Evolutionary conservation across 1,140 invertebrate genomes (phyloP), one percentile per base, ranked within the genome.

Genomic region (Heliconius congener): DNA sequence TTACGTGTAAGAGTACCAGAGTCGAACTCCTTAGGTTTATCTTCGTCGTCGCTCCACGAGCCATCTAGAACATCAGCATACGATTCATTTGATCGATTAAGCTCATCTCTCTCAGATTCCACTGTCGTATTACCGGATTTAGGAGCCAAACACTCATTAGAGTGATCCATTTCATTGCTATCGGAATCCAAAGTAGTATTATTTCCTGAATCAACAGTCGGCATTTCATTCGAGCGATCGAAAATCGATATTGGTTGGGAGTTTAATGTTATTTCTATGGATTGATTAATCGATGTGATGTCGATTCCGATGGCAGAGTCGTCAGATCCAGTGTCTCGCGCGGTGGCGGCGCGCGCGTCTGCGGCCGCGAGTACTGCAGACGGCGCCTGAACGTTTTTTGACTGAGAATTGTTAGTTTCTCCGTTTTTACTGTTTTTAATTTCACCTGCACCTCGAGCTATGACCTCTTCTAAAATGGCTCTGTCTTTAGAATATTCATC

Each of bases 361-460:
- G 89, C 92, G 91, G 85, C 84, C 88, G 91, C 91, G 90, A 85
- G 87, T 74, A 81, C 89, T 89, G 90, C 93, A 94, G 93, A 88
- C 93, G 94, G 92, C 90, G 87, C 88, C 86, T 83, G 85, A 79
- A 88, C 93, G 94, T 95, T 95, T 95, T 95, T 95, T 95, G 93
- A 80, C 85, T 73, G 82, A 39, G 19, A 18, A 71, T 50, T 52
- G 50, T 52, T 34, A 39, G 19, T 4, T 75, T 80, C 23, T 77
- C 76, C 71, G 30, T 9, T 72, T 37, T 71, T 71, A 71, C 71
- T 8, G 39, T 27, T 34, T 9, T 84, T 82, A 4, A 76, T 42
- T 74, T 86, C 89, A 1, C 86, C 83, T 19, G 91, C 90, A 6
- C 90, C 92, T 13, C 86, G 79, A 19, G 89, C 91, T 34, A 91